Evolutionary conservation across 2,888 invertebrate genomes (phyloP).

Genomic region (Teleiodes luculella): DNA sequence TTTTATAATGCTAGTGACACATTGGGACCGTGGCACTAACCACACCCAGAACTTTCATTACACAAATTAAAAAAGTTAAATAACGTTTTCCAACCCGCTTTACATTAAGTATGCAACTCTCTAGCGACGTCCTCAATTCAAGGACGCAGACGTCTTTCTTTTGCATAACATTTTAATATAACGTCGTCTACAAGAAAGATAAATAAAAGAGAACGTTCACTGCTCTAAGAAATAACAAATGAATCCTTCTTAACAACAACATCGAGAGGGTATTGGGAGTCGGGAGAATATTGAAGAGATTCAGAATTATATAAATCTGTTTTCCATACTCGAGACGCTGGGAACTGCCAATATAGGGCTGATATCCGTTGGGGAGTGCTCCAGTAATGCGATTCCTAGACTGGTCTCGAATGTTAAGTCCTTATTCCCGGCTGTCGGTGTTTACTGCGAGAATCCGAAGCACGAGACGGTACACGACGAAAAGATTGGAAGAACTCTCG

Average conservation of each 20-base stretch:
- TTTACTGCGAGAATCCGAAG: constrained; percentile 48
- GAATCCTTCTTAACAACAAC: constrained; percentile 4
- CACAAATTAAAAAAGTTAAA: constrained; percentile 47
- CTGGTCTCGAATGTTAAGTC: constrained; percentile 61
- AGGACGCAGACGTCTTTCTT: constrained; percentile 36
- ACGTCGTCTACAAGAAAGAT: neutral
- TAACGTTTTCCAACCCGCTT: constrained; percentile 37
- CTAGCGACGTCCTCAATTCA: constrained; percentile 35
- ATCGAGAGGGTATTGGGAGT: constrained; percentile 17
- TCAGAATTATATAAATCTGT: constrained; percentile 30
- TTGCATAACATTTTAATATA: constrained; percentile 32
- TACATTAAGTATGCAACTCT: constrained; percentile 45
- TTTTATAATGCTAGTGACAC: constrained; percentile 9
- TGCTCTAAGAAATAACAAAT: constrained; percentile 8
- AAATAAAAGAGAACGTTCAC: neutral
- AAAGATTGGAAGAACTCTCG: constrained; percentile 62
- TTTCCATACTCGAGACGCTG: constrained; percentile 32
- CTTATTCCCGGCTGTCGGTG: constrained; percentile 56
- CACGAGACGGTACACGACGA: constrained; percentile 51
- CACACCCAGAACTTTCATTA: constrained; percentile 30
- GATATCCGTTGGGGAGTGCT: constrained; percentile 48
- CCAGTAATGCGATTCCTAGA: constrained; percentile 61
- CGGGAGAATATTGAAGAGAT: constrained; percentile 14
- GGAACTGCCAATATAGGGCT: constrained; percentile 37
- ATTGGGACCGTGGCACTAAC: neutral